Evolutionary conservation across 2,797 vertebrate species (phyloP), one percentile per base, ranked within the genome.

Genomic region (Amblyraja radiata): DNA sequence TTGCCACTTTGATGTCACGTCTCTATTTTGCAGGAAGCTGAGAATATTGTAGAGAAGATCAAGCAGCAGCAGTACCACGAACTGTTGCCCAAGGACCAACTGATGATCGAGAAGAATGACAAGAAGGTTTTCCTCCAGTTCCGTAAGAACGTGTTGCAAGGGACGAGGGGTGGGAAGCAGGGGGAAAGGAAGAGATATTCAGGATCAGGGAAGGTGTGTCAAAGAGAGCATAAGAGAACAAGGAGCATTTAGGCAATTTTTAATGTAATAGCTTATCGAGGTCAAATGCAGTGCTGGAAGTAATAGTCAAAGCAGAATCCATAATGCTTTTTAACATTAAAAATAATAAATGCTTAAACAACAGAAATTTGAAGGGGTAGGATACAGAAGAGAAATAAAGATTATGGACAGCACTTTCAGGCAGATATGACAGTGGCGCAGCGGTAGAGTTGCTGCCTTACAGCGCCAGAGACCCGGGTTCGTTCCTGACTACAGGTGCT

Each of bases 11-110:
- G 6, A 92, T 74, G 46, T 5, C 6, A 28, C 76, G 54, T 14
- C 25, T 92, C 6, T 32, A 54, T 93, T 94, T n/a, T 94, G 96
- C 97, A 99, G 99, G 99, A 99, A 96, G 99, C 99, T 18, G 98
- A 99, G 94, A 94, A 97, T 95, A 99, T 99, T 93, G 96, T 99
- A 95, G 95, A 97, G 95, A 99, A 98, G 96, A 99, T 99, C 96
- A 98, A 97, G 96, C 98, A 98, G 96, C 98, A 99, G 96, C 98
- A 99, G 94, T 99, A 98, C 93, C 95, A 97, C 7, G 98, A 99
- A 92, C 97, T 99, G 93, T 96, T 99, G 94, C 39, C 83, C 93
- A 97, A 95, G 1, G 99, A 99, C 96, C 98, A 99, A 95, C 98
- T 99, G 94, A 97, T 94, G 94, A 96, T 96, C 46, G 99, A 99